Base-by-base conservation (phyloP, 1,140 invertebrate genomes). In the Drepana arcuata region DNA sequence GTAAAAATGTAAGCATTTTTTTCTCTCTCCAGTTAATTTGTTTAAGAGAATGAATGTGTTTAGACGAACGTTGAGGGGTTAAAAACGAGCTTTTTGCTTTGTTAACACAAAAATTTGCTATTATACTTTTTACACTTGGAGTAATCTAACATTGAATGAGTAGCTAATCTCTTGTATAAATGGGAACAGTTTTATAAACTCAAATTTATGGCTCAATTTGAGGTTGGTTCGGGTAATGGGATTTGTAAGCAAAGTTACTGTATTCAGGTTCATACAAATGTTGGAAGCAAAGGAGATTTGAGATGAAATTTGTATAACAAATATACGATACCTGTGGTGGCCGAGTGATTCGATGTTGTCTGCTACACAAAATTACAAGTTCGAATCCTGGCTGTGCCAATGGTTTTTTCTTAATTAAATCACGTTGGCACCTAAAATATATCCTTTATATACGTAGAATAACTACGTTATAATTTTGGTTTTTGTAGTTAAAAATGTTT, bases 41-140 rank as follows among this genome's bases (percentile, higher is more conserved):
- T 55, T 61, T 51, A 56, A 51, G 41, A 35, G 39, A 54, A 53
- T 55, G 47, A 39, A 56, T 51, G 48, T 50, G 47, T 50, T 56
- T 45, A 51, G 48, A 51, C 32, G 31, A 40, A 50, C 45, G 48
- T 37, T 43, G 38, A n/a, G n/a, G n/a, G n/a, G n/a, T n/a, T n/a
- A n/a, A n/a, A n/a, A n/a, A n/a, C n/a, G n/a, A 47, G 34, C 34
- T 31, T 47, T 56, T 50, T 42, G 33, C 43, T 47, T 55, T 47
- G 41, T 51, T 51, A 44, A 37, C 35, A 34, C 23, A 39, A 27
- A 45, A 45, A 41, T 36, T 37, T 21, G 35, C 46, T 49, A 42
- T 46, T 36, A 49, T 30, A 14, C 21, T 16, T 14, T 41, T 36
- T 21, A 15, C 21, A 23, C 7, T 23, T 23, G n/a, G 21, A 23